Percentiles rank a stretch among this genome's conserved stretches.
Conservation (phyloP, 2,797 vertebrate genomes). For the Urophycis tenuis region DNA sequence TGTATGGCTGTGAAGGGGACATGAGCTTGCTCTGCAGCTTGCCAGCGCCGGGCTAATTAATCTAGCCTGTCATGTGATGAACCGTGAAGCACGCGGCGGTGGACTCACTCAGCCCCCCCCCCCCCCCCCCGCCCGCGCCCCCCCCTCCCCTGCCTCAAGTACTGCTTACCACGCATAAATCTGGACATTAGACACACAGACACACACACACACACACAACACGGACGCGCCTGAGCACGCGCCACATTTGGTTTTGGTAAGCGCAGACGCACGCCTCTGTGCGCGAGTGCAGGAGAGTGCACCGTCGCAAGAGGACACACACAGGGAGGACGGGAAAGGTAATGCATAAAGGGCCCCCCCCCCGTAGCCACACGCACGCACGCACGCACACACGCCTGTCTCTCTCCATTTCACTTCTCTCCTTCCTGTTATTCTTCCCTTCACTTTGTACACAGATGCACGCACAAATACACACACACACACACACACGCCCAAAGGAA, state of each 20-base stretch:
- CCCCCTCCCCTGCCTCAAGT: slow-evolving; percentile 22
- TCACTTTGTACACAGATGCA: background rate
- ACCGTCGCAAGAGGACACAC: background rate
- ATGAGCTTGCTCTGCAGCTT: slow-evolving; percentile 57
- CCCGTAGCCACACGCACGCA: background rate
- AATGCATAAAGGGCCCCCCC: background rate
- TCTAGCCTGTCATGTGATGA: slow-evolving; percentile 53
- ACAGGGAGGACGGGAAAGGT: background rate
- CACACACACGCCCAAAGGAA: background rate
- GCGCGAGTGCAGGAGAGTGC: background rate
- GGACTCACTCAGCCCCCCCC: slow-evolving; percentile 48
- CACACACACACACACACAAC: slow-evolving; percentile 13
- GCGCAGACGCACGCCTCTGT: background rate
- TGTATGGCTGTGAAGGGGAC: slow-evolving; percentile 54
- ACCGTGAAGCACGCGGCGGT: slow-evolving; percentile 26
- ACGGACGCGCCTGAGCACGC: slow-evolving; percentile 15
- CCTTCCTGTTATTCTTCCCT: background rate
- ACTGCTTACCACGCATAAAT: slow-evolving; percentile 19
- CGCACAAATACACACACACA: background rate
- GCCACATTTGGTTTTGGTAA: background rate
- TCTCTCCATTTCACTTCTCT: no score
- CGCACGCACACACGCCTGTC: background rate
- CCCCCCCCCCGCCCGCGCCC: slow-evolving; percentile 34
- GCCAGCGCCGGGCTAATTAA: slow-evolving; percentile 52
- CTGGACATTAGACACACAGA: slow-evolving; percentile 14